Evolutionary conservation across 2,888 invertebrate species (phyloP).

Genomic region (Limenitis camilla): DNA sequence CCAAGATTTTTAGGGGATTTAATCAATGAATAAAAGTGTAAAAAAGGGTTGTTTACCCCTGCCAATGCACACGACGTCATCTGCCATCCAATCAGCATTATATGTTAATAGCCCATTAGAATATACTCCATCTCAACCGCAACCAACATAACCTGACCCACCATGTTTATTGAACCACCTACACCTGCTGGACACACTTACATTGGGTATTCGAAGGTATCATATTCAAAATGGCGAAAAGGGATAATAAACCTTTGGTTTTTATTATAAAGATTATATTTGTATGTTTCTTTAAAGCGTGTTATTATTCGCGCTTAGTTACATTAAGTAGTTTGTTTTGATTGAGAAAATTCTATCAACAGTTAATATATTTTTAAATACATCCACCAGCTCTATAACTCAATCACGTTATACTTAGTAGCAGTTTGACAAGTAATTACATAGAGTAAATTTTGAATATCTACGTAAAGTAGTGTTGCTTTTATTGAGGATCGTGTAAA

Average conservation of each 20-base stretch:
- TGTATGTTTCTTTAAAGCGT: conserved; percentile 52
- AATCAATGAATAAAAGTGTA: too few species aligned
- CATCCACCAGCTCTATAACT: too few species aligned
- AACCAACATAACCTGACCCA: conserved; percentile 38
- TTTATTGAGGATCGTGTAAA: too few species aligned
- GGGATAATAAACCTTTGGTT: conserved; percentile 25
- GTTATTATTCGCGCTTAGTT: conserved; percentile 28
- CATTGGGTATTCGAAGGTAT: conserved; percentile 35
- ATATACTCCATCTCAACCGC: conserved; percentile 45
- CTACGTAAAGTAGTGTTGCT: too few species aligned
- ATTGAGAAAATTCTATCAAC: too few species aligned
- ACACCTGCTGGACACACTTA: conserved; percentile 31
- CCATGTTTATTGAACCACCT: conserved; percentile 25
- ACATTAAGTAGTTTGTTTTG: background rate
- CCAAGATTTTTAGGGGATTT: too few species aligned
- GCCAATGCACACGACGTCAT: conserved; percentile 45
- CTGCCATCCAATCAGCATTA: conserved; percentile 76
- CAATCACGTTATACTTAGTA: too few species aligned
- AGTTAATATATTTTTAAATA: too few species aligned
- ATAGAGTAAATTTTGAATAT: too few species aligned
- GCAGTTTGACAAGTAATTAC: too few species aligned
- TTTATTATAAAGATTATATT: background rate
- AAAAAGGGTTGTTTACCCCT: conserved; percentile 43
- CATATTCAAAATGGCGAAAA: conserved; percentile 20
- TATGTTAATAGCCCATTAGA: conserved; percentile 75